Evolutionary conservation across 2,888 invertebrate genomes (phyloP).

Genomic region (Aphodius granarius): DNA sequence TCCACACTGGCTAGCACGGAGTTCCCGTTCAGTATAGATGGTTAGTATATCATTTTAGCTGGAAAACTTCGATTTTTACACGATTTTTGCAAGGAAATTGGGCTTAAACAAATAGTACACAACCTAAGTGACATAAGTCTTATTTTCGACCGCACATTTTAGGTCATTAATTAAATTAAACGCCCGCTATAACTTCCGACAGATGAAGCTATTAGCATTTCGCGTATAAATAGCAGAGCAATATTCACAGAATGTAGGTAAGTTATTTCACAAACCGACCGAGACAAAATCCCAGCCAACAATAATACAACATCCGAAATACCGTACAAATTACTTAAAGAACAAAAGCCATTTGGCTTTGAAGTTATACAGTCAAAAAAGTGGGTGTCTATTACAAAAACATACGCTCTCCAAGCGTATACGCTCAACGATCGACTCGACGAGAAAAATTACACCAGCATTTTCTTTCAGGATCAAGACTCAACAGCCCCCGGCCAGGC

Average conservation of each 20-base stretch:
- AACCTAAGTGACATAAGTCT: not conserved
- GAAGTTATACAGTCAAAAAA: not conserved
- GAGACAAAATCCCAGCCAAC: not conserved
- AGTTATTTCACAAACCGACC: not conserved
- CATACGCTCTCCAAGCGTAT: not conserved
- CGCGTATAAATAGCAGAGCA: not conserved
- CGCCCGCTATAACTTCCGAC: not conserved
- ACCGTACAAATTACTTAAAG: not conserved
- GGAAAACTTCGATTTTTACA: no score
- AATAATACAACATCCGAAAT: not conserved
- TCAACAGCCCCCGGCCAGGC: slow-evolving; percentile 65
- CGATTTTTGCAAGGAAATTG: no score
- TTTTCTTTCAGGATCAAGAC: slow-evolving; percentile 60
- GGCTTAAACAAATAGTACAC: not conserved
- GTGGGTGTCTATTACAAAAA: no score
- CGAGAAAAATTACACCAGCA: not conserved
- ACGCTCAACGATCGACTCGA: not conserved
- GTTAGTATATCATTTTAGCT: no score
- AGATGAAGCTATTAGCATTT: not conserved
- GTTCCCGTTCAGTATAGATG: slow-evolving; percentile 88
- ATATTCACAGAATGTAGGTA: not conserved
- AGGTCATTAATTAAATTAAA: slow-evolving; percentile 7
- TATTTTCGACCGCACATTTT: not conserved
- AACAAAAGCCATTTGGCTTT: not conserved
- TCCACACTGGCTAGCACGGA: slow-evolving; percentile 82